Evolutionary conservation across 1,140 invertebrate genomes (phyloP), one percentile per base, ranked within the genome.

Genomic region (Papilio dardanus): DNA sequence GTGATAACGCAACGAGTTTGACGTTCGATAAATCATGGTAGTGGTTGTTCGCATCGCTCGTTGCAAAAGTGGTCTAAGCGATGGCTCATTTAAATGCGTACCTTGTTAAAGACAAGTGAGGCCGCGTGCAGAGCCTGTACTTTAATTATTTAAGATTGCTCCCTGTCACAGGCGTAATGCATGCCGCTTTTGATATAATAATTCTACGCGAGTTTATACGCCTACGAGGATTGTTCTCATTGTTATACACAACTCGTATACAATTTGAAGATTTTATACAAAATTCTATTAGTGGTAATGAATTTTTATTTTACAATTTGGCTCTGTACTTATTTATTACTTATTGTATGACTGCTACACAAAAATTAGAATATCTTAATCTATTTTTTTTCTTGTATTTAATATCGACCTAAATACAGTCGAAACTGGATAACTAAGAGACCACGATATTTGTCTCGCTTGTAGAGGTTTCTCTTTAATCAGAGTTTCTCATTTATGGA

Each of bases 141-240:
- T 66, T 79, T 83, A 85, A 87, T 86, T 85, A 87, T 87, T 85
- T 84, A 74, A 80, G 80, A 84, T 83, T 74, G 80, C 82, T 74
- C 80, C 65, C 82, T 79, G 83, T 85, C 85, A 83, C 80, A 42
- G 79, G 66, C 76, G 54, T 62, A 77, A 78, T 80, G 76, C 74
- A 21, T 62, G 54, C 73, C 50, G 75, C 79, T 74, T 82, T 82
- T 81, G 81, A 82, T 84, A 81, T 83, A 75, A 83, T 83, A 84
- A 86, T 84, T 74, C n/a, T 54, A 73, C 76, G 79, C 67, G 50
- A 74, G 74, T 77, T 77, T 74, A 79, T 74, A 79, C 62, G 76
- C 77, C 74, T 30, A 77, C 81, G 28, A n/a, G 65, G 10, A 73
- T 33, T 69, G 50, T 73, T 31, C 30, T 33, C 16, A 31, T 30